Evolutionary conservation across 2,797 vertebrate genomes (phyloP).

Genomic region (Staurois parvus): DNA sequence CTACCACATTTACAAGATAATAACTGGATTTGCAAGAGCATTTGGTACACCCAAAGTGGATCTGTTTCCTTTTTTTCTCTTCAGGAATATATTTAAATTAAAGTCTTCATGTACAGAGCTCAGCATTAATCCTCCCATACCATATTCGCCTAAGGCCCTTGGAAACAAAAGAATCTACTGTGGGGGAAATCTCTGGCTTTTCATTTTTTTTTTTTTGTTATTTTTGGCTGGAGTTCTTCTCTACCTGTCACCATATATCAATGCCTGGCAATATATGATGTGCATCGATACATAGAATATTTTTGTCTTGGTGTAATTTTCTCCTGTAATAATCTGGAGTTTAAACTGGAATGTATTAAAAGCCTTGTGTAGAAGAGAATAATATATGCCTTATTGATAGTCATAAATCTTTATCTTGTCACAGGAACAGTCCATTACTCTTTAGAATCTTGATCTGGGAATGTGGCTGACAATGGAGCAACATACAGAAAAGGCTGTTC

Average conservation of each 20-base stretch:
- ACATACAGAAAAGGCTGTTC: background rate
- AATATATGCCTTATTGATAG: constrained; percentile 50
- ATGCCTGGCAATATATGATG: constrained; percentile 29
- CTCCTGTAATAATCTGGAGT: constrained; percentile 43
- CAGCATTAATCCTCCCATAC: no score
- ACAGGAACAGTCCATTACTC: constrained; percentile 42
- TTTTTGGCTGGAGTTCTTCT: background rate
- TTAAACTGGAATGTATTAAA: constrained; percentile 37
- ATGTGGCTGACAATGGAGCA: background rate
- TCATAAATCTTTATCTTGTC: constrained; percentile 49
- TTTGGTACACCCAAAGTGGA: no score
- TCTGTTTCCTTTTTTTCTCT: no score
- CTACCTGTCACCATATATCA: constrained; percentile 31
- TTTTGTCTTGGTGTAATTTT: constrained; percentile 42
- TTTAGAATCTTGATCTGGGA: constrained; percentile 30
- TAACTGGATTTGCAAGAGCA: no score
- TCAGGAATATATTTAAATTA: no score
- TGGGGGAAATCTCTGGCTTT: no score
- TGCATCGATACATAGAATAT: constrained; percentile 37
- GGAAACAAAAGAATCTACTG: no score
- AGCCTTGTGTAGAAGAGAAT: constrained; percentile 17
- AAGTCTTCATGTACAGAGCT: no score
- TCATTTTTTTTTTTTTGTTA: no score
- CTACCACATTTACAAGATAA: no score
- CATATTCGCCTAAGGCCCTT: no score